Base-by-base conservation (phyloP, 2,888 invertebrate genomes). In the Malthinus flaveolus region DNA sequence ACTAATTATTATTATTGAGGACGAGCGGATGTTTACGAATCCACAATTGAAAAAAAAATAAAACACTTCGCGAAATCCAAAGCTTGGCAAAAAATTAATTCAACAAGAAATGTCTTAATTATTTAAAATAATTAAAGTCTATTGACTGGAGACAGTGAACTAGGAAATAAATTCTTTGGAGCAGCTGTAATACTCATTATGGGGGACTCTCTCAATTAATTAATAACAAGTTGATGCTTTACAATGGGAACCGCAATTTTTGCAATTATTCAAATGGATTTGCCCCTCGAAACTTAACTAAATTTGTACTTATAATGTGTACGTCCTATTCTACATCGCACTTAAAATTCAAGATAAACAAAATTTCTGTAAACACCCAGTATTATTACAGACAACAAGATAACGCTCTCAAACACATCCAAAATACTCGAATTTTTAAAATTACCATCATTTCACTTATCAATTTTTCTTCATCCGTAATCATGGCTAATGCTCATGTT, bases 361-460 rank as follows among this genome's bases (percentile, higher is more conserved):
- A 23, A 2, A 23, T 23, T 23, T 23, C 5, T 23, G 23, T 23
- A 23, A 23, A 23, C 23, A 23, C 23, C 23, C 23, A 23, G 23
- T 23, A 23, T 23, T 23, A 23, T 23, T 5, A 23, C 5, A 5
- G 23, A 23, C 39, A 23, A 15, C 39, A 23, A 42, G 39, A 42
- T 42, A 42, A 12, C 23, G 23, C 23, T 23, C 23, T 23, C 23
- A 23, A 23, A 23, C 5, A 23, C 23, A 23, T 23, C 5, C 23
- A 23, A 2, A 23, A 23, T 3, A 23, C 5, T 23, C 5, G 23
- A 23, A 23, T 42, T 42, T n/a, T n/a, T 36, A 53, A 13, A 6
- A 44, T 50, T 59, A 59, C 59, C 59, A 59, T 59, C 59, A 59
- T 59, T 51, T 59, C 59, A 4, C 23, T 46, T 34, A 56, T 3